Conservation (phyloP, 2,888 invertebrate species). For the Temnothorax rugatulus region DNA sequence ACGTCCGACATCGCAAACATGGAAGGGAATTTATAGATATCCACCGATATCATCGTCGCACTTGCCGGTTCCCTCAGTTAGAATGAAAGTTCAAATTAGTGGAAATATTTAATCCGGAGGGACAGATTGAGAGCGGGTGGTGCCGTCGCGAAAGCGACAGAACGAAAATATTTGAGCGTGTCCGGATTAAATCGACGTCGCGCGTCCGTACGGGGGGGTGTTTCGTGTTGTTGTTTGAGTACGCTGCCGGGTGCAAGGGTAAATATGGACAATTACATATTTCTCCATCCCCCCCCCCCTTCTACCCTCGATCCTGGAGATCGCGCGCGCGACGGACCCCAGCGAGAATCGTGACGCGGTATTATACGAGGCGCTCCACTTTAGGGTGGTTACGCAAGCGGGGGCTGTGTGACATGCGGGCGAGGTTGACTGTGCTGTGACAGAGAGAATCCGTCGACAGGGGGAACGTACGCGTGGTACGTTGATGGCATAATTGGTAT, state of each 20-base stretch:
- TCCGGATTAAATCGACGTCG: conserved; percentile 24
- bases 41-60: neutral
- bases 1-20: neutral
- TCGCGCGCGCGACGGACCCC: conserved; percentile 59
- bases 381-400: conserved; percentile 68
- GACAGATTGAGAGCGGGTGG: neutral
- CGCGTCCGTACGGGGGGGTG: conserved; percentile 1
- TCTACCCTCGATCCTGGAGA: conserved; percentile 64
- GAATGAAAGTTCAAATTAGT: neutral
- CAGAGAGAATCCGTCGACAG: conserved; percentile 71
- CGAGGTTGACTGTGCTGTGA: conserved; percentile 74
- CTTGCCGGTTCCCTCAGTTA: neutral
- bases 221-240: conserved; percentile 46
- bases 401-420: conserved; percentile 80
- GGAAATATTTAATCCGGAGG: neutral
- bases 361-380: conserved; percentile 57
- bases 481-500: conserved; percentile 84
- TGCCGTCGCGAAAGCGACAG: neutral
- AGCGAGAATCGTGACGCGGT: conserved; percentile 50
- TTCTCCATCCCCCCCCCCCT: conserved; percentile 25
- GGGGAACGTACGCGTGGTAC: conserved; percentile 62
- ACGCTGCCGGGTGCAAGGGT: conserved; percentile 42
- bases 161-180: conserved; percentile 15
- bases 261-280: conserved; percentile 69
- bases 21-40: neutral